Evolutionary conservation across 2,888 invertebrate species (phyloP), one percentile per base, ranked within the genome.

Genomic region (Epinotia demarniana): DNA sequence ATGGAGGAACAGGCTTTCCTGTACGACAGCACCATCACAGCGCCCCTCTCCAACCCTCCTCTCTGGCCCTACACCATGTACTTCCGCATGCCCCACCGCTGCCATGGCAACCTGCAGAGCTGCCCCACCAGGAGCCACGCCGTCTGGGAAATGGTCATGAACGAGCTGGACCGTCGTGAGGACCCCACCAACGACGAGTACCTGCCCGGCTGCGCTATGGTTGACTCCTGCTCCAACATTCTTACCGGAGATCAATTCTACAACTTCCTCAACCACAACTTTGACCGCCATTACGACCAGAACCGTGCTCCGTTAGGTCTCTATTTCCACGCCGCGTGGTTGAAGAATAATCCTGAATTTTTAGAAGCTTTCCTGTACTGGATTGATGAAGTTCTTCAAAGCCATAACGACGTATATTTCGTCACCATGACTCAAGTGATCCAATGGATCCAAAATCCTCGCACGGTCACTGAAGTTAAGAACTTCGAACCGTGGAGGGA

Each of bases 41-140:
- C 98, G 1, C 97, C 98, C 0, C 94, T 98, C 55, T 97, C 97
- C 81, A 98, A 98, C 87, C 98, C 98, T 23, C 98, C 98, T 71
- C 96, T 98, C 80, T 99, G 99, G 99, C 99, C 99, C 3, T 99
- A 99, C 95, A 99, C 99, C 75, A 97, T 99, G 97, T 99, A 99
- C 95, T 99, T 98, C 96, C 96, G 98, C 84, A 98, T 99, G 97
- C 98, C 98, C 0, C 98, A 98, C 90, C 96, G 97, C 77, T 99
- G 99, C 86, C 98, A 98, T 88, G 98, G 98, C 78, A 98, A 98
- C 91, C 93, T 98, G 76, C 98, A 98, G 89, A 97, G 96, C 87
- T 98, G 98, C 88, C 98, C 98, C 13, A 98, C 98, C 2, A 96
- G 98, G 87, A 97, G 97, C 79, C 98, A 98, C 90, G 98, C 98